phyloP scores from a whole-genome alignment of 2,797 vertebrate species.

The Lithobates sylvaticus region DNA sequence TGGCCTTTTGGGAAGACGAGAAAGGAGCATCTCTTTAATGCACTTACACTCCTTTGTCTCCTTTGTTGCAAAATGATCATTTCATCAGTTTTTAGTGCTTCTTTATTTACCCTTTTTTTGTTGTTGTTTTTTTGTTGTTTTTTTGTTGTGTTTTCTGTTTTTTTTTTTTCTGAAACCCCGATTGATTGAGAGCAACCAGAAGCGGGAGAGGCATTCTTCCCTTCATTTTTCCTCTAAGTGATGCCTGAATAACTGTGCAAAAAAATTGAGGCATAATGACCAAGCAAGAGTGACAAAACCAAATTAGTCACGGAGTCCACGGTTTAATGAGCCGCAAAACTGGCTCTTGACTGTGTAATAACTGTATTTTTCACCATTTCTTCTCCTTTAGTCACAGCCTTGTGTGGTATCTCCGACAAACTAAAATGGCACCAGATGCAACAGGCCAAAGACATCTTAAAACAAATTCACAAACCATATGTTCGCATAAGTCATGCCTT shows the following conservation, averaged over 20 bases:
- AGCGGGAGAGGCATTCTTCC: constrained; percentile 76
- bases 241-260: constrained; percentile 96
- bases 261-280: constrained; percentile 98
- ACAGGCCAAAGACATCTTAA: constrained; percentile 88
- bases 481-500: constrained; percentile 90
- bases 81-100: constrained; percentile 83
- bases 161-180: constrained; percentile 68
- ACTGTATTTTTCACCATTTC: constrained; percentile 95
- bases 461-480: constrained; percentile 90
- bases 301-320: constrained; percentile 98
- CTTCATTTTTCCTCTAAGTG: constrained; percentile 85
- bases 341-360: constrained; percentile 93
- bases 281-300: constrained; percentile 93
- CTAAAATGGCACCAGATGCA: constrained; percentile 93
- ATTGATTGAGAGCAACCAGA: constrained; percentile 77
- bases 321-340: constrained; percentile 97
- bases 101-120: constrained; percentile 65
- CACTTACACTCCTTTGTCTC: constrained; percentile 83
- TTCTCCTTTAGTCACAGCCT: constrained; percentile 95
- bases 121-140: too few relatives aligned
- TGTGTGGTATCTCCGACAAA: constrained; percentile 95
- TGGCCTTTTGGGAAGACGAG: constrained; percentile 78
- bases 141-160: constrained; percentile 59
- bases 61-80: constrained; percentile 85
- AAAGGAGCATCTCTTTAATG: constrained; percentile 84